Percentiles rank a stretch among this genome's conserved stretches.
These are phyloP conservation scores for Athalia rosae DNA, from an alignment of 2,888 invertebrate species.

Conservation along the genomic window DNA sequence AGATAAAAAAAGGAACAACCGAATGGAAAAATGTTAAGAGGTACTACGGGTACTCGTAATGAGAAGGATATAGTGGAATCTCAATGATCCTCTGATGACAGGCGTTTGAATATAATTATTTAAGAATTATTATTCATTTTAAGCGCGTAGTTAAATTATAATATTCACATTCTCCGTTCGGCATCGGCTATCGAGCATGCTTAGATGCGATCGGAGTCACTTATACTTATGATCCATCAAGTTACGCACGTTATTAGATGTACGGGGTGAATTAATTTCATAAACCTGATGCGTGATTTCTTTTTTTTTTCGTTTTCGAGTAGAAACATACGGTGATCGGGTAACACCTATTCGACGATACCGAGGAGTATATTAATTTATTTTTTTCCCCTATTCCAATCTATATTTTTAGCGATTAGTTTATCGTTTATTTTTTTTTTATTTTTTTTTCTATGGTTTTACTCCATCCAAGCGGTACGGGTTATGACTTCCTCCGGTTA, in stretches of 20 bases:
- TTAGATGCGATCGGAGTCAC: neutral
- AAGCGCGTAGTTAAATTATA: conserved; percentile 39
- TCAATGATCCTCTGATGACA: conserved; percentile 58
- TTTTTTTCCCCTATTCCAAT: too few relatives aligned
- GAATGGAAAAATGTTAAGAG: neutral
- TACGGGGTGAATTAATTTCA: too few relatives aligned
- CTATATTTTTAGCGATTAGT: too few relatives aligned
- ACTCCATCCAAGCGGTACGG: neutral
- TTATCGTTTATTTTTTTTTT: too few relatives aligned
- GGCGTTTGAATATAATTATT: conserved; percentile 55
- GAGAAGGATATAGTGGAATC: conserved; percentile 51
- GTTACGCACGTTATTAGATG: too few relatives aligned
- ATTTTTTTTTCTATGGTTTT: neutral
- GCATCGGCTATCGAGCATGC: conserved; percentile 4
- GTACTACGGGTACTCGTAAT: conserved; percentile 44
- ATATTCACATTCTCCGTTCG: conserved; percentile 32
- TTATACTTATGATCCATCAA: too few relatives aligned
- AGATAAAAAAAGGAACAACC: neutral
- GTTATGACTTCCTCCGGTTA: neutral
- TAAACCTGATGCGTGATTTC: too few relatives aligned
- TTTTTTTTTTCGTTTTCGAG: too few relatives aligned
- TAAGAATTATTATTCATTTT: conserved; percentile 50
- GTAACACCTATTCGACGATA: neutral
- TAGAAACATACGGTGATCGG: too few relatives aligned
- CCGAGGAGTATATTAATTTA: neutral